Evolutionary conservation across 2,797 vertebrate species (phyloP).

Genomic region (Coilia nasus): DNA sequence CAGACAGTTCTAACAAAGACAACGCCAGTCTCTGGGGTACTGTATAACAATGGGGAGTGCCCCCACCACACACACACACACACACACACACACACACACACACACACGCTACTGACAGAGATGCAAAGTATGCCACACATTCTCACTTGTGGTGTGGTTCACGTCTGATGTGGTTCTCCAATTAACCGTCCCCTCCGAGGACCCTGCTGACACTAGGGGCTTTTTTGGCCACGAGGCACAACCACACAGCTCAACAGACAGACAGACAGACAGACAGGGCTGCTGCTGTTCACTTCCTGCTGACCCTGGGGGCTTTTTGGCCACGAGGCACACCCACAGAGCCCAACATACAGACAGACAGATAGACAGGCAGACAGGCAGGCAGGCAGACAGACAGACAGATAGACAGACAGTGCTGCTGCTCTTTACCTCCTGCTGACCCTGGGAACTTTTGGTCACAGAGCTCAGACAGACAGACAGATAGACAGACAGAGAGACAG

Average conservation of each 20-base stretch:
- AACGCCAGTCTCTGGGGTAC: neutral
- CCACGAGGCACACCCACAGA: neutral
- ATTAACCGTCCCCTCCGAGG: neutral
- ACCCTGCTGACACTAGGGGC: neutral
- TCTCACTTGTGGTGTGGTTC: neutral
- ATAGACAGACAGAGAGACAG: no score
- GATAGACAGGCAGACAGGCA: no score
- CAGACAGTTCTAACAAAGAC: neutral
- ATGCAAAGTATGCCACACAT: neutral
- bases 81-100: neutral
- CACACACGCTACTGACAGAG: neutral
- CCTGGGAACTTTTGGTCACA: no score
- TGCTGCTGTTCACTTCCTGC: constrained; percentile 31
- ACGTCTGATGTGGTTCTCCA: neutral
- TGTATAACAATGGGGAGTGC: neutral
- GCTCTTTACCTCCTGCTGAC: constrained; percentile 18
- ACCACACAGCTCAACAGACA: no score
- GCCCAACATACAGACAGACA: no score
- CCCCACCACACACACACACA: neutral
- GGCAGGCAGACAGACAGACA: constrained; percentile 26
- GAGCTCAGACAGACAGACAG: no score
- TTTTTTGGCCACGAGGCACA: neutral
- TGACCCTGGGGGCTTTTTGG: neutral
- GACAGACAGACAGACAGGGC: no score
- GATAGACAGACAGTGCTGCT: no score